Evolutionary conservation across 2,888 invertebrate genomes (phyloP), one percentile per base, ranked within the genome.

Genomic region (Cactoblastis cactorum): DNA sequence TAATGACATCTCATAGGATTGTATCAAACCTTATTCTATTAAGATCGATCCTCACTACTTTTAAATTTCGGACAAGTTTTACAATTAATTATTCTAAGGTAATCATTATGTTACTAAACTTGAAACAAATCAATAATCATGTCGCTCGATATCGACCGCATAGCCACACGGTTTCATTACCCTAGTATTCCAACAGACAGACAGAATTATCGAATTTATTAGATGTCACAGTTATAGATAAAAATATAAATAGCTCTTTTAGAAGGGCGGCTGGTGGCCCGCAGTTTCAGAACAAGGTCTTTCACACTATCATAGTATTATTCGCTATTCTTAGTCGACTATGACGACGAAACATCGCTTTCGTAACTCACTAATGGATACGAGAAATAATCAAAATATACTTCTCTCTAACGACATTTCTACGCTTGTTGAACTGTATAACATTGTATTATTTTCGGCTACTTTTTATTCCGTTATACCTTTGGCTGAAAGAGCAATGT

Each of bases 211-310:
- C 17, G 11, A 43, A 43, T 28, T 11, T n/a, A 43, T 28, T 14
- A 35, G 12, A 12, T 15, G 15, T 41, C 11, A 28, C 28, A 17
- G 28, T 28, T 28, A 6, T 43, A 1, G 28, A n/a, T 28, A 17
- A 15, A 28, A 15, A 8, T 28, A 43, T 51, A 55, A 55, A 58
- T 55, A 58, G 47, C 52, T 28, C n/a, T 3, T 22, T 51, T 28
- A 48, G 9, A 59, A 57, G 61, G 58, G 61, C 55, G 52, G 50
- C 47, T 49, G 32, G 18, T 28, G 12, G n/a, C n/a, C n/a, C n/a
- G n/a, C n/a, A n/a, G n/a, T 34, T 37, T 17, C 22, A 37, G 22
- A 46, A 47, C 65, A 67, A 71, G 71, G 68, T 61, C 68, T 62
- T 55, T 53, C 54, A 39, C 60, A 62, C 61, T 62, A 58, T 54